Percentiles rank a stretch among this genome's conserved stretches.
Evolutionary conservation across 2,113 vertebrate genomes (phyloP).

Genomic region (Zootoca vivipara): DNA sequence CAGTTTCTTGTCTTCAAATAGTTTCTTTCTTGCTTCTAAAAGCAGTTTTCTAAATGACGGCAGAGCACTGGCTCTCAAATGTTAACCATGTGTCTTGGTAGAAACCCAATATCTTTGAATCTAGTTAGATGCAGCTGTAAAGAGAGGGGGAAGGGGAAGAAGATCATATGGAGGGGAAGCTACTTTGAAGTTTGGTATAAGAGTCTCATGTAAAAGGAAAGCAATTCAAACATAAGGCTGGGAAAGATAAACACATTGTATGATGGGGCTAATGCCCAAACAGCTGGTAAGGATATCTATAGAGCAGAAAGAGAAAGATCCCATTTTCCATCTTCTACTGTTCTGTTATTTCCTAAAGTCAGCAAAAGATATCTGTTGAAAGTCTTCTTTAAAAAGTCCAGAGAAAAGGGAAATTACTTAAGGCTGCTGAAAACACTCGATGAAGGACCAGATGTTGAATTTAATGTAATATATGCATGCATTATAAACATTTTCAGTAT

Average conservation of each 20-base stretch:
- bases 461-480: constrained; percentile 17
- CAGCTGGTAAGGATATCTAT: neutral
- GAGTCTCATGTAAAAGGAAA: constrained; percentile 53
- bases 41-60: constrained; percentile 38
- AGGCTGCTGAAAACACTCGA: constrained; percentile 25
- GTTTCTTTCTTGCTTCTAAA: constrained; percentile 49
- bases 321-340: neutral
- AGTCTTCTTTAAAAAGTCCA: neutral
- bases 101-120: constrained; percentile 44
- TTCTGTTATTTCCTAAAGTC: constrained; percentile 14
- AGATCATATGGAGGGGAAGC: constrained; percentile 38
- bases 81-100: constrained; percentile 41
- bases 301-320: constrained; percentile 19
- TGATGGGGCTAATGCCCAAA: constrained; percentile 13
- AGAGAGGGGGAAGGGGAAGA: constrained; percentile 48
- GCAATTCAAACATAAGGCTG: constrained; percentile 52
- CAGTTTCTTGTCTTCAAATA: constrained; percentile 53
- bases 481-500: constrained; percentile 34
- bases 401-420: neutral
- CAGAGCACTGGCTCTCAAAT: constrained; percentile 53
- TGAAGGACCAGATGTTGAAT: constrained; percentile 3
- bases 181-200: constrained; percentile 54
- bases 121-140: constrained; percentile 41
- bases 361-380: constrained; percentile 7
- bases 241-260: constrained; percentile 35